Percentiles rank a stretch among this genome's conserved stretches.
phyloP scores from a whole-genome alignment of 2,888 invertebrate genomes.

The Amiota communis region DNA sequence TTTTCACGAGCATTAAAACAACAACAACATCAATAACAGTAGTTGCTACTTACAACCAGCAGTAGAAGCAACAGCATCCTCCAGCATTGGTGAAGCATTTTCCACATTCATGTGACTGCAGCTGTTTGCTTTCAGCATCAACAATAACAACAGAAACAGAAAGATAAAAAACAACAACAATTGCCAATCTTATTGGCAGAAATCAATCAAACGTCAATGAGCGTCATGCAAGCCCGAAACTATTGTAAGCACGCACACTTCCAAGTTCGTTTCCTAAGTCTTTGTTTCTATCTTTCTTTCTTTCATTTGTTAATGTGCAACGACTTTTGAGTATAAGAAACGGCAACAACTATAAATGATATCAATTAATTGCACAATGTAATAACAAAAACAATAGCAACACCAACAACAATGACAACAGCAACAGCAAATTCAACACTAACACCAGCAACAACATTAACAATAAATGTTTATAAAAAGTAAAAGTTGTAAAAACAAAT shows the following conservation, averaged over 20 bases:
- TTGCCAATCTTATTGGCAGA: background rate
- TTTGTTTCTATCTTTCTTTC: background rate
- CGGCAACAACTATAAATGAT: constrained; percentile 4
- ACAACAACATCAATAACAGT: background rate
- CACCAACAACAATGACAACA: too few relatives aligned
- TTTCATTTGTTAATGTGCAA: background rate
- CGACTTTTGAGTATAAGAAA: constrained; percentile 2
- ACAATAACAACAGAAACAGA: constrained; percentile 2
- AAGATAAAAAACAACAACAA: constrained; percentile 7
- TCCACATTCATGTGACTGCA: too few relatives aligned
- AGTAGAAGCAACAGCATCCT: too few relatives aligned
- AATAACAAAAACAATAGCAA: too few relatives aligned
- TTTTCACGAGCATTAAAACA: constrained; percentile 10
- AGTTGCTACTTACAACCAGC: too few relatives aligned
- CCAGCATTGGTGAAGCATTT: too few relatives aligned
- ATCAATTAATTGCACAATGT: constrained; percentile 14
- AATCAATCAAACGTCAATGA: constrained; percentile 23
- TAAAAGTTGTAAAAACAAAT: constrained; percentile 14
- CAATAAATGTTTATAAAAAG: background rate
- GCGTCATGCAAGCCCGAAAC: background rate
- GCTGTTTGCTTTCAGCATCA: too few relatives aligned
- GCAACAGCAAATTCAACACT: too few relatives aligned
- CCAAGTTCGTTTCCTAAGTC: constrained; percentile 22
- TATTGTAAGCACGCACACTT: background rate
- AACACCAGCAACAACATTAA: too few relatives aligned